Conservation (phyloP, 1,140 invertebrate species). For the Anthonomus grandis region DNA sequence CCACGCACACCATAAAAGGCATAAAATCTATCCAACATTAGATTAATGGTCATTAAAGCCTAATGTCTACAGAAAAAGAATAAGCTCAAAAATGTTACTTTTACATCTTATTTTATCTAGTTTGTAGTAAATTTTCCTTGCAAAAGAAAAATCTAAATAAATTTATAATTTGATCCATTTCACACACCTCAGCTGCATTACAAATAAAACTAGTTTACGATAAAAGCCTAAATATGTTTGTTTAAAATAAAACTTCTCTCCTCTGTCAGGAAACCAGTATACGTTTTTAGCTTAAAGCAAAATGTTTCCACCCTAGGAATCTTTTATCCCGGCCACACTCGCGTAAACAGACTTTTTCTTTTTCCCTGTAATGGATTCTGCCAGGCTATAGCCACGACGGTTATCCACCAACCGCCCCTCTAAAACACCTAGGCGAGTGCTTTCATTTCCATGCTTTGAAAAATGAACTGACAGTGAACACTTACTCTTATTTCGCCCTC, state of each 20-base stretch:
- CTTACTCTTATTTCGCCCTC: conserved; percentile 33
- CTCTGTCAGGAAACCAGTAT: conserved; percentile 3
- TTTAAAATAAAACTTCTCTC: conserved; percentile 6
- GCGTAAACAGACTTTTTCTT: conserved; percentile 25
- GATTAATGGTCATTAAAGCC: no score
- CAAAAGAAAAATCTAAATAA: no score
- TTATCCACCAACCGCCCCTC: conserved; percentile 3
- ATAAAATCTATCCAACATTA: no score
- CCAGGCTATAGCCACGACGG: conserved; percentile 1
- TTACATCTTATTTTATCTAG: no score
- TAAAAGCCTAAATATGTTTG: conserved; percentile 18
- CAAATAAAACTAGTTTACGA: no score
- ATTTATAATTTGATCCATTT: no score
- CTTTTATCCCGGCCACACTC: conserved; percentile 13
- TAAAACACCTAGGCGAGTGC: conserved; percentile 21
- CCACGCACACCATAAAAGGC: no score
- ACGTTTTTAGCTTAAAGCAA: conserved; percentile 6
- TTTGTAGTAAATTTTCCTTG: no score
- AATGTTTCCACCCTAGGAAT: conserved; percentile 7
- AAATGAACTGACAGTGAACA: conserved; percentile 30
- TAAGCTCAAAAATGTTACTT: no score
- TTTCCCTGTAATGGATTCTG: conserved; percentile 22
- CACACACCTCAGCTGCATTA: no score
- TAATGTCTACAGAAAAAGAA: no score
- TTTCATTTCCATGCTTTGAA: conserved; percentile 29